Base-by-base conservation (phyloP, 2,888 invertebrate species). In the Automeris io region DNA sequence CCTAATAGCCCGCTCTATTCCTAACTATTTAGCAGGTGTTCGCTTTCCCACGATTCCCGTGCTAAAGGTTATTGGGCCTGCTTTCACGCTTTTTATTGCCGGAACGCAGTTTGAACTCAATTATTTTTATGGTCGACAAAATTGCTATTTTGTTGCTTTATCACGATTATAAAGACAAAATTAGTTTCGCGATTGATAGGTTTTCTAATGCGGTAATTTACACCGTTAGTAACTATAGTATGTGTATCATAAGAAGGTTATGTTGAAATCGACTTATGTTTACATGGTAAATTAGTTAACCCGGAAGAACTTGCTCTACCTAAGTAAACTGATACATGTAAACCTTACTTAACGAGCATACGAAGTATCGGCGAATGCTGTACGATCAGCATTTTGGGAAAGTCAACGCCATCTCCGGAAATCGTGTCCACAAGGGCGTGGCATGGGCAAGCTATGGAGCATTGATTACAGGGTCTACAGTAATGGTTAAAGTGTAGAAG, bases 61-160 rank as follows among this genome's bases (percentile, higher is more conserved):
- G 66, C 74, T 68, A 76, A 80, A 82, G 82, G 83, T 82, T 85
- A 83, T 82, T 80, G 77, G 79, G 76, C 73, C 73, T 78, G 74
- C 80, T 81, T 83, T 78, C 78, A 83, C 75, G 78, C 80, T 83
- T 86, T 86, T 86, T 86, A 83, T 82, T 80, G 83, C 85, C 74
- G 67, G 68, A 78, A 82, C 82, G 78, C 79, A 80, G 81, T 85
- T 85, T 83, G 80, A 82, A 85, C 85, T 83, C 83, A 85, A 86
- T 85, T 85, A 86, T 83, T 83, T 86, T 86, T 85, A 85, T 80
- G 83, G 79, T 73, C 62, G 75, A 61, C 72, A 65, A 81, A 86
- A 85, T 86, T 83, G 81, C 85, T 83, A 81, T 83, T 81, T 86
- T 82, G 83, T 82, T 86, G 85, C 83, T 72, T 72, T 80, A 82